Evolutionary conservation across 2,888 invertebrate genomes (phyloP).

Genomic region (Sericinus montela): DNA sequence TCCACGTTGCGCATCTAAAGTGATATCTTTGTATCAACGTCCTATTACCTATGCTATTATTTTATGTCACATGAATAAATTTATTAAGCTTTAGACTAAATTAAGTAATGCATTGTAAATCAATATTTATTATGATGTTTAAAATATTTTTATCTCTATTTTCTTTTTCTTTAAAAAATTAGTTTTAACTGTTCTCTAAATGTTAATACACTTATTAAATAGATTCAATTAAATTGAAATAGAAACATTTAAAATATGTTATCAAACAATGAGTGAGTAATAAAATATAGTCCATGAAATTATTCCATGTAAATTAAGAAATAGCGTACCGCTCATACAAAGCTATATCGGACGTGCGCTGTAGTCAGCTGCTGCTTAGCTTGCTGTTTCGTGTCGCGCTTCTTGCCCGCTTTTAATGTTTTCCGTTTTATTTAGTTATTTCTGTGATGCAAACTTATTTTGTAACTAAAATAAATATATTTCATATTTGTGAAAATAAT

Average conservation of each 20-base stretch:
- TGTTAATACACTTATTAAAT: too few species aligned
- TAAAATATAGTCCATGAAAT: too few species aligned
- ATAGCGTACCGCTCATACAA: slow-evolving; percentile 43
- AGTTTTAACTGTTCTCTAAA: too few species aligned
- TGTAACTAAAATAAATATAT: slow-evolving; percentile 65
- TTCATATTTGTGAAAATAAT: slow-evolving; percentile 60
- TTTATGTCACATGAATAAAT: neutral
- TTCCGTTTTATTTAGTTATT: slow-evolving; percentile 80
- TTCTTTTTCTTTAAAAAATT: too few species aligned
- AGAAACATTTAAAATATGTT: too few species aligned
- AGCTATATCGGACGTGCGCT: slow-evolving; percentile 52
- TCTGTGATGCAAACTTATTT: slow-evolving; percentile 77
- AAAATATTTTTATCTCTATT: too few species aligned
- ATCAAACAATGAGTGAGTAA: too few species aligned
- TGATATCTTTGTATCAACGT: slow-evolving; percentile 56
- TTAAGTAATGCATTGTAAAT: too few species aligned
- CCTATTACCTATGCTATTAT: slow-evolving; percentile 9
- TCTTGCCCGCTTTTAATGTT: slow-evolving; percentile 80
- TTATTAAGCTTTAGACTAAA: too few species aligned
- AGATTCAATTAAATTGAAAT: too few species aligned
- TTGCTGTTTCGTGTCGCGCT: slow-evolving; percentile 83
- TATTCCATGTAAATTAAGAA: too few species aligned
- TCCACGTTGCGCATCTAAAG: slow-evolving; percentile 70
- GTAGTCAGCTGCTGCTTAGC: slow-evolving; percentile 85
- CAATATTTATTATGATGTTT: too few species aligned